Conservation (phyloP, 2,797 vertebrate genomes). For the Etheostoma perlongum region DNA sequence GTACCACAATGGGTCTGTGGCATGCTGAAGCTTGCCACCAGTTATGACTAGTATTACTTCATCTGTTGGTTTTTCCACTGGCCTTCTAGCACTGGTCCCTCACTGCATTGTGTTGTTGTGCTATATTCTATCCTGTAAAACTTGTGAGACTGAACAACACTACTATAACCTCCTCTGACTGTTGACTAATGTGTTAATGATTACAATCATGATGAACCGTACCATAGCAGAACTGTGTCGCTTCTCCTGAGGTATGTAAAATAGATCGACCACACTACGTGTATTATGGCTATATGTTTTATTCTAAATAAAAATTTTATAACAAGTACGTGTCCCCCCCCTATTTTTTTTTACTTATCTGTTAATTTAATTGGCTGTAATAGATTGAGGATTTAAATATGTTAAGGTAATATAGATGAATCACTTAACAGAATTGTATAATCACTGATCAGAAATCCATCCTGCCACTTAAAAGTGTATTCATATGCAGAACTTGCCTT, state of each 20-base stretch:
- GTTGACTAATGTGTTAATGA: slow-evolving; percentile 70
- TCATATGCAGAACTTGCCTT: slow-evolving; percentile 11
- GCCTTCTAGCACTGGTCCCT: slow-evolving; percentile 81
- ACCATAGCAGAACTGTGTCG: slow-evolving; percentile 87
- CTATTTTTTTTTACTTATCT: not conserved
- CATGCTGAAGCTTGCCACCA: slow-evolving; percentile 80
- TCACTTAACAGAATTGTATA: slow-evolving; percentile 15
- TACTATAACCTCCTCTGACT: slow-evolving; percentile 89
- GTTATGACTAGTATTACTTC: slow-evolving; percentile 58
- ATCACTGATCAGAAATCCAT: slow-evolving; percentile 21
- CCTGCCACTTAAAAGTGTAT: slow-evolving; percentile 1
- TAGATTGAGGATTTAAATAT: slow-evolving; percentile 15
- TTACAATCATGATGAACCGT: slow-evolving; percentile 73
- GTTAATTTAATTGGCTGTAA: not conserved
- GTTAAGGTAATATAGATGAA: slow-evolving; percentile 19
- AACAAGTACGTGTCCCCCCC: slow-evolving; percentile 62
- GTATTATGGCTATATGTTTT: slow-evolving; percentile 90
- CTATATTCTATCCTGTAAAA: slow-evolving; percentile 89
- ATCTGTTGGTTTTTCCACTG: slow-evolving; percentile 80
- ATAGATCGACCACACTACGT: slow-evolving; percentile 88
- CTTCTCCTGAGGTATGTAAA: slow-evolving; percentile 88
- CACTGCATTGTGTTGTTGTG: slow-evolving; percentile 87
- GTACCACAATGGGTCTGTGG: slow-evolving; percentile 81
- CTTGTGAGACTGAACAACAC: slow-evolving; percentile 89
- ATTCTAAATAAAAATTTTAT: slow-evolving; percentile 91